Conservation (phyloP, 2,797 vertebrate species). For the Chelon labrosus region DNA sequence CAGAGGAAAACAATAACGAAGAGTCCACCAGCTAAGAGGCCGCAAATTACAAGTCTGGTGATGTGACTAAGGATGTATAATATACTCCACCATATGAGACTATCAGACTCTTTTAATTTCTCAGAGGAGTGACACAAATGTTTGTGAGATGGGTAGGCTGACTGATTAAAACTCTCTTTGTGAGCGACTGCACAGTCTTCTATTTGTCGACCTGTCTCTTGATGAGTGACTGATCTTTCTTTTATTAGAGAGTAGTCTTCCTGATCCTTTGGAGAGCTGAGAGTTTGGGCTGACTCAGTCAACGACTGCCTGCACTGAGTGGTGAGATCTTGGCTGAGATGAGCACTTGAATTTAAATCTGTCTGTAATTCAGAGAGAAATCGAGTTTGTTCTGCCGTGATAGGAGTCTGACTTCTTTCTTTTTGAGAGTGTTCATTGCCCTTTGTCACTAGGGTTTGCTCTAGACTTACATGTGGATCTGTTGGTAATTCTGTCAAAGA, state of each 20-base stretch:
- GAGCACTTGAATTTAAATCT: constrained; percentile 39
- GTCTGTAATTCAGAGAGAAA: constrained; percentile 14
- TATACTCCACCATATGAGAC: constrained; percentile 68
- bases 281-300: constrained; percentile 24
- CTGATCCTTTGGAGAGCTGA: constrained; percentile 34
- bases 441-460: not conserved
- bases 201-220: constrained; percentile 38
- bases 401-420: constrained; percentile 13
- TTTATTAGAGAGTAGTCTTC: constrained; percentile 48
- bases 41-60: constrained; percentile 84
- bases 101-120: constrained; percentile 64
- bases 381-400: constrained; percentile 7
- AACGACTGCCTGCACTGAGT: not conserved
- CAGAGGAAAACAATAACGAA: constrained; percentile 87
- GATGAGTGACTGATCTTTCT: constrained; percentile 33
- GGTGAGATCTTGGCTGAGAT: constrained; percentile 22
- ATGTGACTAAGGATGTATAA: constrained; percentile 80
- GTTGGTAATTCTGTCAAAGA: constrained; percentile 42
- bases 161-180: constrained; percentile 36
- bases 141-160: constrained; percentile 21
- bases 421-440: constrained; percentile 9
- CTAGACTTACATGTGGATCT: constrained; percentile 19
- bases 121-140: constrained; percentile 46
- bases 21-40: constrained; percentile 88
- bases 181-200: constrained; percentile 15